These are phyloP conservation scores for Lepidostoma basale DNA, from an alignment of 1,140 invertebrate genomes.

Conservation along the genomic window DNA sequence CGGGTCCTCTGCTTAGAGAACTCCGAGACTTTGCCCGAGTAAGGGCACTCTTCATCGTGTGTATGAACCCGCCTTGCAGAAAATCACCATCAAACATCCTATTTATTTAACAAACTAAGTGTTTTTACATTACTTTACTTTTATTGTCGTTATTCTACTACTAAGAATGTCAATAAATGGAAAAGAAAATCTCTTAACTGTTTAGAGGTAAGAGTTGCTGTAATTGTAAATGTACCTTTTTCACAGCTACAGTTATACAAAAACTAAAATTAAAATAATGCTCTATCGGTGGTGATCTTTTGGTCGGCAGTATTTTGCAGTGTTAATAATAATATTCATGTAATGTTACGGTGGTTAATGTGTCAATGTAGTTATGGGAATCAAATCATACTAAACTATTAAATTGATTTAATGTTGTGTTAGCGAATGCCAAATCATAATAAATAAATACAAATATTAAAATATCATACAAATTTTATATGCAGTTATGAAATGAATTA, in stretches of 20 bases:
- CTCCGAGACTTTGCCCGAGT: not conserved
- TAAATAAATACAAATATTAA: not conserved
- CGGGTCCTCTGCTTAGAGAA: not conserved
- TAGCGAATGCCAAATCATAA: not conserved
- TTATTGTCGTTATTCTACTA: too few species aligned
- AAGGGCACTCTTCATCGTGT: constrained; percentile 23
- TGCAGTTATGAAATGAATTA: not conserved
- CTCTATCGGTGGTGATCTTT: constrained; percentile 9
- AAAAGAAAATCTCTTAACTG: too few species aligned
- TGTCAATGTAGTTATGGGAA: constrained; percentile 9
- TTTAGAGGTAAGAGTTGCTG: too few species aligned
- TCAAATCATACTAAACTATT: constrained; percentile 12
- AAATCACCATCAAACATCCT: not conserved
- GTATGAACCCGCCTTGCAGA: not conserved
- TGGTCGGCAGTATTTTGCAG: not conserved
- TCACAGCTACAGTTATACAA: too few species aligned
- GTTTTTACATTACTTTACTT: too few species aligned
- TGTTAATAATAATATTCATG: constrained; percentile 10
- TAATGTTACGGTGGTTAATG: constrained; percentile 10
- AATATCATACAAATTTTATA: not conserved
- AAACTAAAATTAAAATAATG: too few species aligned
- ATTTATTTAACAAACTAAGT: too few species aligned
- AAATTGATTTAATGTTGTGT: too few species aligned
- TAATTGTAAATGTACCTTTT: too few species aligned
- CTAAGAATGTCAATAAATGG: too few species aligned